Evolutionary conservation across 2,797 vertebrate species (phyloP).

Genomic region (Columba guinea): DNA sequence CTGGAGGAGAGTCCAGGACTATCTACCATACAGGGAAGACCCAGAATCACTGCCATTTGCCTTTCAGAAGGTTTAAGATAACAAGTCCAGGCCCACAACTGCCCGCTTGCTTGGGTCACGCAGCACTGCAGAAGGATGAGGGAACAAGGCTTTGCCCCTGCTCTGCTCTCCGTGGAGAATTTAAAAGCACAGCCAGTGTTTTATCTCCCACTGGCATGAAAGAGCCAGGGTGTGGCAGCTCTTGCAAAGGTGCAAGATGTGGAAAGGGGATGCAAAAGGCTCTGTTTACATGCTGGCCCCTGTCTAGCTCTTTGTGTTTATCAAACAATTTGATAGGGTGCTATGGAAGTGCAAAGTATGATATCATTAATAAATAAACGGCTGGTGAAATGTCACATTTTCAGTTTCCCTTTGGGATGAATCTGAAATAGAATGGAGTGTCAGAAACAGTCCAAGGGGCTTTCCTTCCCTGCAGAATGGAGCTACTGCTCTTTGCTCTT

Average conservation of each 20-base stretch:
- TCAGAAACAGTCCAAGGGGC: slow-evolving; percentile 32
- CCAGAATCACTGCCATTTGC: not conserved
- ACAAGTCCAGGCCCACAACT: not conserved
- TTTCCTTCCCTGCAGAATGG: slow-evolving; percentile 19
- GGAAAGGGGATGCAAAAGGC: slow-evolving; percentile 3
- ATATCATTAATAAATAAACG: slow-evolving; percentile 61
- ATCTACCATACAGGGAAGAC: not conserved
- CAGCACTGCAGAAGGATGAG: not conserved
- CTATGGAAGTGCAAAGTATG: slow-evolving; percentile 38
- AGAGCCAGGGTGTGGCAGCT: slow-evolving; percentile 9
- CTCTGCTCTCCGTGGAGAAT: not conserved
- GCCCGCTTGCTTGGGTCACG: not conserved
- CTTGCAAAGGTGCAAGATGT: slow-evolving; percentile 16
- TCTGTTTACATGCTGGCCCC: not conserved
- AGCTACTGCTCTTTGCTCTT: slow-evolving; percentile 44
- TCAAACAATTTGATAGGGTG: slow-evolving; percentile 18
- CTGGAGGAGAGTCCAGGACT: not conserved
- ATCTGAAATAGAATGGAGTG: slow-evolving; percentile 32
- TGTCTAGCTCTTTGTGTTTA: not conserved
- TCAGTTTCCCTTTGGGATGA: slow-evolving; percentile 52
- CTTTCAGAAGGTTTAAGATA: not conserved
- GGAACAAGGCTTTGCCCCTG: not conserved
- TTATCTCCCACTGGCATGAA: not conserved
- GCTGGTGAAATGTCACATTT: slow-evolving; percentile 33
- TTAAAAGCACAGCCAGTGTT: not conserved